Conservation (phyloP, 1,140 invertebrate genomes). For the Chelonus insularis region DNA sequence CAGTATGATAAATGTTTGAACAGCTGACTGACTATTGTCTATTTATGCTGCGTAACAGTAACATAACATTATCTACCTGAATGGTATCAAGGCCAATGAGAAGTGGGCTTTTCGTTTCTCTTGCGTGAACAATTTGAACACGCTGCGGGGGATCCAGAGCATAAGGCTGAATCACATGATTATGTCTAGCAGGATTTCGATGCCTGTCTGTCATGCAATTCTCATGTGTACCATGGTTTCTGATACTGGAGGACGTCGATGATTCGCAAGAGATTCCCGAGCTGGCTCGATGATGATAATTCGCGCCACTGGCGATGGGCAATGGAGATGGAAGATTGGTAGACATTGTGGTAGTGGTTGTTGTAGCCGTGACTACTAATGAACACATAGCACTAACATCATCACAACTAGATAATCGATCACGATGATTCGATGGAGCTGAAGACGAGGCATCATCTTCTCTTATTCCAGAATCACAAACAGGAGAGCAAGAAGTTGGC, state of each 20-base stretch:
- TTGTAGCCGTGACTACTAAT: not conserved
- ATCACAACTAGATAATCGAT: conserved; percentile 20
- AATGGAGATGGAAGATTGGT: conserved; percentile 15
- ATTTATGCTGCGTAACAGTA: not conserved
- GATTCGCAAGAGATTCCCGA: conserved; percentile 52
- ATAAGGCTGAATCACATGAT: conserved; percentile 21
- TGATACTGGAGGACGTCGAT: conserved; percentile 46
- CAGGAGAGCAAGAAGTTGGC: conserved; percentile 12
- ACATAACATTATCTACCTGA: conserved; percentile 37
- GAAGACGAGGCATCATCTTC: conserved; percentile 21
- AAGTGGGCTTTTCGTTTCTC: conserved; percentile 38
- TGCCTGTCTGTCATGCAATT: conserved; percentile 31
- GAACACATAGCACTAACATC: conserved; percentile 11
- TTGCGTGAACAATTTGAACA: conserved; percentile 19
- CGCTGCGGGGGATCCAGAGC: conserved; percentile 23
- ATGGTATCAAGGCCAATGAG: conserved; percentile 48
- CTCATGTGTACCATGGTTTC: conserved; percentile 46
- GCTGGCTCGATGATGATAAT: conserved; percentile 46
- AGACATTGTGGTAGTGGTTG: not conserved
- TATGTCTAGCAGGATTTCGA: conserved; percentile 21
- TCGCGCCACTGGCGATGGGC: conserved; percentile 2
- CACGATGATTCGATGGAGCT: conserved; percentile 18
- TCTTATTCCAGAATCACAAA: conserved; percentile 22
- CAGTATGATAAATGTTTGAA: too few species aligned
- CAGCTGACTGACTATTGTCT: too few species aligned